These are phyloP conservation scores for Andrena bicolor DNA, from an alignment of 2,888 invertebrate species.

Conservation along the genomic window DNA sequence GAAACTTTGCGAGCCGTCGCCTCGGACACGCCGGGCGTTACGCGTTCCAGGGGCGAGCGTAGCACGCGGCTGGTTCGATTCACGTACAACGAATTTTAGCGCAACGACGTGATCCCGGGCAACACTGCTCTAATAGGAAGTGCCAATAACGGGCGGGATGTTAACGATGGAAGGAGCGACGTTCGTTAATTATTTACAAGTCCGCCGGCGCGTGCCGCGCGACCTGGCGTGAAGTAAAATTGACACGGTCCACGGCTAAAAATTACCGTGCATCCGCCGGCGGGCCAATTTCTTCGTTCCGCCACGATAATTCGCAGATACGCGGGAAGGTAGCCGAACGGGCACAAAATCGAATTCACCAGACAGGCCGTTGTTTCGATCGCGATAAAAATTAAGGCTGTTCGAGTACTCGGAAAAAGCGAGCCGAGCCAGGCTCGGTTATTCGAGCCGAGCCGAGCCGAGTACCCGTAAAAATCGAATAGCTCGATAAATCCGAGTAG, in stretches of 20 bases:
- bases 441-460: too few relatives aligned
- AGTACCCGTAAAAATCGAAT: too few relatives aligned
- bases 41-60: background rate
- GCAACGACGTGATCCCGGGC: conserved; percentile 58
- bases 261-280: conserved; percentile 59
- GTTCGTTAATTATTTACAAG: conserved; percentile 79
- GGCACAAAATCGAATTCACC: conserved; percentile 36
- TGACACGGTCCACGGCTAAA: conserved; percentile 59
- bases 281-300: conserved; percentile 73
- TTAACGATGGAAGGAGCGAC: conserved; percentile 69
- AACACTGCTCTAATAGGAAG: conserved; percentile 67
- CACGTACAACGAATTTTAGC: conserved; percentile 65
- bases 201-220: conserved; percentile 75
- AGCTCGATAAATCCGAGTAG: too few relatives aligned
- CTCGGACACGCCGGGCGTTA: background rate
- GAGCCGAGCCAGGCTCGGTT: too few relatives aligned
- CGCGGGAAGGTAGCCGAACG: conserved; percentile 23
- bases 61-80: background rate
- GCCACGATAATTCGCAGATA: conserved; percentile 61
- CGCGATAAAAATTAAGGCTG: too few relatives aligned
- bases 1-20: conserved; percentile 2
- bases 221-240: conserved; percentile 69
- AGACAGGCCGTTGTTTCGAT: conserved; percentile 1
- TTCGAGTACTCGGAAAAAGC: too few relatives aligned
- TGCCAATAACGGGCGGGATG: conserved; percentile 73